Percentiles rank a stretch among this genome's conserved stretches.
Conservation (phyloP, 2,797 vertebrate species). For the Crocodylus rhombifer region DNA sequence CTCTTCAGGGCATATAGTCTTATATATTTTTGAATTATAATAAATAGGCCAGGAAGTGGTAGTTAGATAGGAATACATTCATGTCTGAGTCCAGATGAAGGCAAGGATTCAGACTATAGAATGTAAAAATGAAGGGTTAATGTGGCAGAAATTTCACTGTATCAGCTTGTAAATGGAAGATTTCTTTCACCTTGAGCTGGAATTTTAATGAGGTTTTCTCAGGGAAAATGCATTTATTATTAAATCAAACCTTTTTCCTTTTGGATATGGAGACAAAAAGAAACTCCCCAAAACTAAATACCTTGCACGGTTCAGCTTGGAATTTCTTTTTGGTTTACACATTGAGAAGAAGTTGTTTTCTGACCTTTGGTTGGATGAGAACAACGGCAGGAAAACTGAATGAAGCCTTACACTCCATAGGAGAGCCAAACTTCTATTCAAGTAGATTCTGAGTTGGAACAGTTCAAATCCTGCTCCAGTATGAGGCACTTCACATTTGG, state of each 20-base stretch:
- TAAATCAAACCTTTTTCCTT: not conserved
- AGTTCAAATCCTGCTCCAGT: not conserved
- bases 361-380: not conserved
- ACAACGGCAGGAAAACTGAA: not conserved
- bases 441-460: not conserved
- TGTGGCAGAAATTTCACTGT: not conserved
- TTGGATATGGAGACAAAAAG: not conserved
- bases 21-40: not conserved
- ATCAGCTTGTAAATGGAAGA: not conserved
- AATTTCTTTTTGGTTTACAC: not conserved
- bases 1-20: not conserved
- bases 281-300: too few relatives aligned
- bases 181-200: not conserved
- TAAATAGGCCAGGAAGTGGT: not conserved
- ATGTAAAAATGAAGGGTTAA: not conserved
- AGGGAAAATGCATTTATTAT: not conserved
- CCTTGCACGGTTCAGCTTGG: not conserved
- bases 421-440: too few relatives aligned
- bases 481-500: too few relatives aligned
- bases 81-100: not conserved
- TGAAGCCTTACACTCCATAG: not conserved
- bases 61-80: not conserved
- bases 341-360: not conserved
- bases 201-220: not conserved
- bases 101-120: not conserved